Conservation (phyloP, 2,113 vertebrate genomes). For the Stercorarius parasiticus region DNA sequence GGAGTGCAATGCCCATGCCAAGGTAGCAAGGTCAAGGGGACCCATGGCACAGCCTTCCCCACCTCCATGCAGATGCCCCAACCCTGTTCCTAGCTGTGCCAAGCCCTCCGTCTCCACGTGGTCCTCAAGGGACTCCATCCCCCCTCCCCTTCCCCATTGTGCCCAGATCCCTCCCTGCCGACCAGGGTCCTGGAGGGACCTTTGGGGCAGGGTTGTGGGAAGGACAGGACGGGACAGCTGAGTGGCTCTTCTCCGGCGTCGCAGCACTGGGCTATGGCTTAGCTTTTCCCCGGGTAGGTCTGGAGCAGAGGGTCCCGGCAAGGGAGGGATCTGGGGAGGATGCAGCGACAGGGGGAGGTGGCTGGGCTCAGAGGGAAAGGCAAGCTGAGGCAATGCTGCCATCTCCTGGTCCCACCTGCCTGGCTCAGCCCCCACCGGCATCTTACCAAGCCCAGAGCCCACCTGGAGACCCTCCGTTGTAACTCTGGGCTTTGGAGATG, state of each 20-base stretch:
- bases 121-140: not conserved
- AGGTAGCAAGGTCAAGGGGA: not conserved
- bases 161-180: not conserved
- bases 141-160: not conserved
- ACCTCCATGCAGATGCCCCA: not conserved
- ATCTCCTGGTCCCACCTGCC: conserved; percentile 60
- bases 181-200: not conserved
- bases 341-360: not conserved
- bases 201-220: not conserved
- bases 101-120: not conserved
- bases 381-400: conserved; percentile 58
- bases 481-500: not conserved
- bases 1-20: not conserved
- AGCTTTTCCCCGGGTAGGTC: not conserved
- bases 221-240: accelerated
- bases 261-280: not conserved
- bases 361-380: not conserved
- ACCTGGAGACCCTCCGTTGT: not conserved
- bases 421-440: not conserved
- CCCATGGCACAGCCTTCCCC: not conserved
- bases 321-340: not conserved
- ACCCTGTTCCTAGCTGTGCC: not conserved
- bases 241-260: not conserved
- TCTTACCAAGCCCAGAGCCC: not conserved
- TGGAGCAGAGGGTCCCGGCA: not conserved